Evolutionary conservation across 2,797 vertebrate genomes (phyloP).

Genomic region (Gymnothorax javanicus): DNA sequence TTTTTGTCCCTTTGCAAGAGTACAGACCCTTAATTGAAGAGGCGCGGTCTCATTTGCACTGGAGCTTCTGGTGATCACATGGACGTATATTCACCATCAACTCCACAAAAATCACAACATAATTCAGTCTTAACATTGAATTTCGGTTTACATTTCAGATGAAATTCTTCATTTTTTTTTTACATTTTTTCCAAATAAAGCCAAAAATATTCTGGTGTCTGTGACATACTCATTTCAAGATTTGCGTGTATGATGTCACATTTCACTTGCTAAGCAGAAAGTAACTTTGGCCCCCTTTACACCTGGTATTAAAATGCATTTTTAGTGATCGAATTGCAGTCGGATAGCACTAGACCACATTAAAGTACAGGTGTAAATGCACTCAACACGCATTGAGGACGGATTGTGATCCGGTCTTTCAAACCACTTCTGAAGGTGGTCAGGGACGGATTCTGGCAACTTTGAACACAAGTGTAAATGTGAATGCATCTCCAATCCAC

Average conservation of each 20-base stretch:
- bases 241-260: neutral
- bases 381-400: no score
- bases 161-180: neutral
- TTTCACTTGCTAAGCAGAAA: no score
- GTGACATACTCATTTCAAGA: neutral
- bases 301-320: no score
- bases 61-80: neutral
- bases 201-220: neutral
- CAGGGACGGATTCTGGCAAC: no score
- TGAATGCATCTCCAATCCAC: no score
- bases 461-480: no score
- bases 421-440: no score
- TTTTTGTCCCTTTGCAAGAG: constrained; percentile 5
- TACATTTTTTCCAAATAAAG: neutral
- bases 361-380: no score
- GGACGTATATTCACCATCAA: neutral
- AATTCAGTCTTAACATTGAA: neutral
- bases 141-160: neutral
- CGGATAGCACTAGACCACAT: no score
- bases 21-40: constrained; percentile 19
- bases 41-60: neutral
- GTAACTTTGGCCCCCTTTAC: no score
- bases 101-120: neutral
- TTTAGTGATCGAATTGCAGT: no score
- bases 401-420: no score